A percentile compares a stretch with the other conserved stretches of the same genome.
Conservation (phyloP, 2,797 vertebrate species). For the Yasuhikotakia modesta region DNA sequence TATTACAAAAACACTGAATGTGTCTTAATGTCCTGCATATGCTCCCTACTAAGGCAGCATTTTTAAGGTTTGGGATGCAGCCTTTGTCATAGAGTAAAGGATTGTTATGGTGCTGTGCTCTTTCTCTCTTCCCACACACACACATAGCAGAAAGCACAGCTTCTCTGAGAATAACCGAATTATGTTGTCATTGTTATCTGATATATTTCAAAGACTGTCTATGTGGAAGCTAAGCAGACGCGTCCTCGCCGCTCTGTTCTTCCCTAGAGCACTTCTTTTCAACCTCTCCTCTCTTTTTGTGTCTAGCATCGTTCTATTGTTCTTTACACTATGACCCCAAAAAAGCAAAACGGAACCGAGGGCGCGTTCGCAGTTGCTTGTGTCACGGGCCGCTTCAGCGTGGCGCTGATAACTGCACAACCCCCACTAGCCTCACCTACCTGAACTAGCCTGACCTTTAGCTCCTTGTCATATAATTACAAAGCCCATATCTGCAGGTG, state of each 20-base stretch:
- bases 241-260: neutral
- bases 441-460: conserved; percentile 55
- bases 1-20: neutral
- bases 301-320: conserved; percentile 16
- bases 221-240: conserved; percentile 17
- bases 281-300: neutral
- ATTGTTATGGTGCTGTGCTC: too few species aligned
- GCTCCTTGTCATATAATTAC: conserved; percentile 68
- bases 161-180: conserved; percentile 26
- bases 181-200: conserved; percentile 2
- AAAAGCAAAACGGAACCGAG: conserved; percentile 22
- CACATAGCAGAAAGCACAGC: neutral
- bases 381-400: conserved; percentile 30
- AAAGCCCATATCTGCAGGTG: conserved; percentile 72
- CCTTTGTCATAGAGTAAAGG: neutral
- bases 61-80: neutral
- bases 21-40: neutral
- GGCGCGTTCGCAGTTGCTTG: conserved; percentile 17
- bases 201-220: conserved; percentile 27
- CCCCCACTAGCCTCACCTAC: neutral
- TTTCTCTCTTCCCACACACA: neutral
- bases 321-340: neutral
- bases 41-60: neutral
- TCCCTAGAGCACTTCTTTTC: neutral
- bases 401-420: conserved; percentile 12